A percentile compares a stretch with the other conserved stretches of the same genome.
Evolutionary conservation across 2,113 vertebrate genomes (phyloP).

Genomic region (Meleagris gallopavo): DNA sequence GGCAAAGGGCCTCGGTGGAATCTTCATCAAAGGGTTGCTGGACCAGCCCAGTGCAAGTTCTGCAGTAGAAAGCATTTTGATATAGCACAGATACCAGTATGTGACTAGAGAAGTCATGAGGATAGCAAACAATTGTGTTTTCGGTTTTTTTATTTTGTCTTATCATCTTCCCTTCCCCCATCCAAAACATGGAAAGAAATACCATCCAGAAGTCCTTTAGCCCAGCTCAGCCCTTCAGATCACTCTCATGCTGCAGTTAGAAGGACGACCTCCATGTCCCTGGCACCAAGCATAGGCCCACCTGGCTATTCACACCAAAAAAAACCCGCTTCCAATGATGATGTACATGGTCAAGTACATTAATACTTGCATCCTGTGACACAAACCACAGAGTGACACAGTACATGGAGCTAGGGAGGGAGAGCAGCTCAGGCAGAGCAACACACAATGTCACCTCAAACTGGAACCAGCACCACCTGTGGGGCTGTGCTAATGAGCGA

Average conservation of each 20-base stretch:
- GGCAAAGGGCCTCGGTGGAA: background rate
- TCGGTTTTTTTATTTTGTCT: background rate
- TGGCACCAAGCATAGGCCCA: rapidly evolving
- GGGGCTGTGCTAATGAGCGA: background rate
- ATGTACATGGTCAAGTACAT: background rate
- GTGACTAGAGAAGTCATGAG: background rate
- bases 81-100: background rate
- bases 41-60: background rate
- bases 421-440: background rate
- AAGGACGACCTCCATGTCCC: rapidly evolving
- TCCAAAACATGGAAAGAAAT: background rate
- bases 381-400: rapidly evolving
- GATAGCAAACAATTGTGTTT: background rate
- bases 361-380: background rate
- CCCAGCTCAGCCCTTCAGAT: background rate
- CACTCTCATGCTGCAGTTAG: background rate
- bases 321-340: rapidly evolving
- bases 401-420: background rate
- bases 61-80: background rate
- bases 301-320: rapidly evolving
- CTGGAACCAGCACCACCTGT: rapidly evolving
- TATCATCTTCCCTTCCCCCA: background rate
- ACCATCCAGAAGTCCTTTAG: background rate
- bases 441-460: rapidly evolving
- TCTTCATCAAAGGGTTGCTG: background rate